A percentile compares a stretch with the other conserved stretches of the same genome.
Conservation (phyloP, 2,113 vertebrate species). For the Xyrauchen texanus region DNA sequence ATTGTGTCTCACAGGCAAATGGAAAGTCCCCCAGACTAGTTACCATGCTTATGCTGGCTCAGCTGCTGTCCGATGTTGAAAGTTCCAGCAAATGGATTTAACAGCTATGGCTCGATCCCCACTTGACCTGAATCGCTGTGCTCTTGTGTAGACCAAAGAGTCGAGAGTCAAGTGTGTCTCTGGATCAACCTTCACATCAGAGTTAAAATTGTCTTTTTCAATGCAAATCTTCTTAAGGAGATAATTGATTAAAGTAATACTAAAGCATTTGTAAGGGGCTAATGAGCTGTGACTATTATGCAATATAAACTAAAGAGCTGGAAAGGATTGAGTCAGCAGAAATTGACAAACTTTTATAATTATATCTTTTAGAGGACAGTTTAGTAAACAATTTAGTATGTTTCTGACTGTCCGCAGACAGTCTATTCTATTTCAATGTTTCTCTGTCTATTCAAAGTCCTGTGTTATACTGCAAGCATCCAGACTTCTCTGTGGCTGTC, state of each 20-base stretch:
- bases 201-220: too few relatives aligned
- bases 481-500: too few relatives aligned
- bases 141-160: background rate
- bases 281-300: background rate
- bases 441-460: background rate
- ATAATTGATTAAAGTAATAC: background rate
- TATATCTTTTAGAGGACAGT: background rate
- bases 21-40: slow-evolving; percentile 27
- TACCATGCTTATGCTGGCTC: slow-evolving; percentile 29
- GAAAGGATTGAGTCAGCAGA: background rate
- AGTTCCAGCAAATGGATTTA: slow-evolving; percentile 24
- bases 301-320: background rate
- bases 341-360: background rate
- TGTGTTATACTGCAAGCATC: background rate
- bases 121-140: slow-evolving; percentile 40
- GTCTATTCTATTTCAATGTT: background rate
- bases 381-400: background rate
- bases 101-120: slow-evolving; percentile 13
- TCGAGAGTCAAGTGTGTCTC: slow-evolving; percentile 14
- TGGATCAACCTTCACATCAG: too few relatives aligned
- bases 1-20: slow-evolving; percentile 12
- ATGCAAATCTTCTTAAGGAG: background rate
- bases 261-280: background rate
- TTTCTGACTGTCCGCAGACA: background rate
- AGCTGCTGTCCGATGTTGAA: slow-evolving; percentile 20